Evolutionary conservation across 1,140 invertebrate genomes (phyloP), one percentile per base, ranked within the genome.

Genomic region (Tetramorium parvispinum): DNA sequence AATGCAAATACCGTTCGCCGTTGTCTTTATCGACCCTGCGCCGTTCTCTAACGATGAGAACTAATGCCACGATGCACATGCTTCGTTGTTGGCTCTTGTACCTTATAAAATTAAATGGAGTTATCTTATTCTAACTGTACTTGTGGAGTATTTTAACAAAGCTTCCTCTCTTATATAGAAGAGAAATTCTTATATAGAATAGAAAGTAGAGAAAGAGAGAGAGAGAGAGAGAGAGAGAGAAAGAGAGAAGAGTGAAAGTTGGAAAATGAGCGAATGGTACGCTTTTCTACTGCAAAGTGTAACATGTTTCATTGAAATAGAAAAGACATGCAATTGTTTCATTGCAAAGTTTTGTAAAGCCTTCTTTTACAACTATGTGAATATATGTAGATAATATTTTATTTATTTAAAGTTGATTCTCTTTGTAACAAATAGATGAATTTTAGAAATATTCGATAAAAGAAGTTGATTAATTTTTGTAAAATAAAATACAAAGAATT

Each of bases 1-100:
- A 68, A 81, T 81, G 46, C 46, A 53, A 81, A 81, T 81, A 46
- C 32, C 46, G n/a, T 43, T 53, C 21, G 46, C 32, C 63, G 63
- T 81, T 70, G 37, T 70, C 78, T 81, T 70, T 81, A 55, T 81
- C 63, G 78, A 81, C 8, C 49, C 10, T 1, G 2, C 32, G 57
- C 43, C 27, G 18, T 79, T 57, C 78, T 70, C 37, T 81, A 81
- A 81, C 77, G 77, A 90, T 89, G 82, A 90, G 73, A 90, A 70
- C 46, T 70, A 77, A 82, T 49, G 70, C 78, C 40, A 53, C 87
- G 85, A 88, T 76, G 24, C 85, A 32, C 32, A 85, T 68, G 78
- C 70, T 68, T 87, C 85, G 85, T 88, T 27, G 65, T 11, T 89
- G 89, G 86, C 89, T 63, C 70, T 63, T 78, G 24, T 68, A 81